Percentiles rank a stretch among this genome's conserved stretches.
Evolutionary conservation across 2,888 invertebrate genomes (phyloP).

Genomic region (Apamea anceps): DNA sequence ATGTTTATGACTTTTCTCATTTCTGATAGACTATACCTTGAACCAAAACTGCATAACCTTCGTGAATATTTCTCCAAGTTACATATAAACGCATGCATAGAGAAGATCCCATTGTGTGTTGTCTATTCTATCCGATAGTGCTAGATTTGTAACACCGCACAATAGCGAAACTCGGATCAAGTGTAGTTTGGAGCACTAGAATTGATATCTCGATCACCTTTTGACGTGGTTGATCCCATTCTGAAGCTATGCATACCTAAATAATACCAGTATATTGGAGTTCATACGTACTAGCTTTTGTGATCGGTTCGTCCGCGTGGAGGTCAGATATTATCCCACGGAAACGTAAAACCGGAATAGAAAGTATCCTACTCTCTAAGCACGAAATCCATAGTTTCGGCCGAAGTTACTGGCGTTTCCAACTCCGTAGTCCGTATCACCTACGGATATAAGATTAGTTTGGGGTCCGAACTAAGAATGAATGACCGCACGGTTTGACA

Average conservation of each 20-base stretch:
- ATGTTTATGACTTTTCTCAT: too few relatives aligned
- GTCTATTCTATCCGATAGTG: neutral
- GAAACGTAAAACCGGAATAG: neutral
- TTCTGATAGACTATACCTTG: neutral
- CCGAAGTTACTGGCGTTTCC: too few relatives aligned
- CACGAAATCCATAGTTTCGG: too few relatives aligned
- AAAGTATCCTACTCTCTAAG: neutral
- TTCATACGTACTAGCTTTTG: neutral
- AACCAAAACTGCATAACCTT: neutral
- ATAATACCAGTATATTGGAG: neutral
- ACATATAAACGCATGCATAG: neutral
- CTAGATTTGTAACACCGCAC: neutral
- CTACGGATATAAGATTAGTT: too few relatives aligned
- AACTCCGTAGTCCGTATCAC: too few relatives aligned
- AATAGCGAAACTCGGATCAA: slow-evolving; percentile 2
- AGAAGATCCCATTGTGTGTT: neutral
- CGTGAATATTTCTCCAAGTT: neutral
- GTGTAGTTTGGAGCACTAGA: slow-evolving; percentile 11
- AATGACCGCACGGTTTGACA: too few relatives aligned
- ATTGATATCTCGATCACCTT: neutral
- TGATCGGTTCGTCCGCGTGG: neutral
- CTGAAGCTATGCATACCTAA: slow-evolving; percentile 1
- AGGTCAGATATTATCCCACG: neutral
- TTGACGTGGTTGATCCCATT: slow-evolving; percentile 22
- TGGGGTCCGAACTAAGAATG: too few relatives aligned